phyloP scores from a whole-genome alignment of 1,140 invertebrate species.

The Drosophila mauritiana region DNA sequence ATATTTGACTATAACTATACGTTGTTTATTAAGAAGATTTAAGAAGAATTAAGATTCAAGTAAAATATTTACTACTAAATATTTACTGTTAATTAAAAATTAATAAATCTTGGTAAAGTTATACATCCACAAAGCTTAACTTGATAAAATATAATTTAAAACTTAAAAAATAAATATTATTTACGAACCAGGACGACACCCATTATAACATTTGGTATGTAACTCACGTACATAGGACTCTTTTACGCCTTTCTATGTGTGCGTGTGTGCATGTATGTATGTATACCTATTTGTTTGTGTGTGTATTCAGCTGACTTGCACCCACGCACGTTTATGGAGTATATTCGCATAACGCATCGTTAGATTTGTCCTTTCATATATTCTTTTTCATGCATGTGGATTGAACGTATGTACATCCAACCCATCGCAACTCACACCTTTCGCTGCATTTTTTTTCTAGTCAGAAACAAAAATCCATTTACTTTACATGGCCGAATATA shows the following conservation, averaged over 20 bases:
- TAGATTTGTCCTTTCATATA: constrained; percentile 55
- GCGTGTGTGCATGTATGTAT: too few species aligned
- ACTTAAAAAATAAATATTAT: too few species aligned
- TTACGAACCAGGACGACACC: constrained; percentile 1
- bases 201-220: constrained; percentile 37
- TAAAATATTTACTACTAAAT: too few species aligned
- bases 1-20: too few species aligned
- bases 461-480: constrained; percentile 19
- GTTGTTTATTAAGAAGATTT: too few species aligned
- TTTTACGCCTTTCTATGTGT: constrained; percentile 6
- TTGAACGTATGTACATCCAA: not conserved
- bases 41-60: too few species aligned
- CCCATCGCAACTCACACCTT: not conserved
- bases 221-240: constrained; percentile 22
- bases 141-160: too few species aligned
- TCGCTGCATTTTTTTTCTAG: not conserved
- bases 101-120: too few species aligned
- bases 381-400: constrained; percentile 27
- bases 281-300: not conserved
- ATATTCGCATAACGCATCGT: constrained; percentile 70
- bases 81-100: too few species aligned
- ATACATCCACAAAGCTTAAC: too few species aligned
- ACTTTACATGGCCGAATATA: constrained; percentile 5
- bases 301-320: constrained; percentile 28
- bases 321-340: constrained; percentile 38